phyloP scores from a whole-genome alignment of 2,113 vertebrate species.

The Acanthochromis polyacanthus region DNA sequence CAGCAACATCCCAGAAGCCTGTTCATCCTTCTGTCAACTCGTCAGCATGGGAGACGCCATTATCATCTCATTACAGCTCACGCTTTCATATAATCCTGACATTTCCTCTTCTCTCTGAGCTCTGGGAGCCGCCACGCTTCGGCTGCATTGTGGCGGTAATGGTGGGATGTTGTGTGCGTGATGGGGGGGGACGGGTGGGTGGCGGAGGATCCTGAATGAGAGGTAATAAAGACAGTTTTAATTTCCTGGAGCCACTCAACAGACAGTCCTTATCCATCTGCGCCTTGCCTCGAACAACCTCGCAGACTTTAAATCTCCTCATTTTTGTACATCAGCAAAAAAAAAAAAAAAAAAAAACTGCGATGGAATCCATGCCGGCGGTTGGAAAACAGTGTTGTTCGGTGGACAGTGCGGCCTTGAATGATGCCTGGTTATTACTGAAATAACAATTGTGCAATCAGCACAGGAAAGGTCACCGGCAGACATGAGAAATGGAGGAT shows the following conservation, averaged over 20 bases:
- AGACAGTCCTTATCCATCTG: conserved; percentile 71
- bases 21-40: conserved; percentile 79
- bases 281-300: conserved; percentile 41
- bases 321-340: conserved; percentile 45
- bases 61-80: conserved; percentile 76
- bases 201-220: conserved; percentile 25
- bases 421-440: conserved; percentile 48
- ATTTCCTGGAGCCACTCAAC: conserved; percentile 68
- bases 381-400: conserved; percentile 7
- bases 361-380: conserved; percentile 22
- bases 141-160: conserved; percentile 41
- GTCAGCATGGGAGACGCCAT: conserved; percentile 74
- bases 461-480: conserved; percentile 48
- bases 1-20: conserved; percentile 76
- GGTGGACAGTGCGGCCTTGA: conserved; percentile 11
- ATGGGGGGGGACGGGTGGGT: neutral
- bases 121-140: conserved; percentile 45
- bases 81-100: conserved; percentile 73
- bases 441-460: conserved; percentile 48
- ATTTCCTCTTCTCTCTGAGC: conserved; percentile 59
- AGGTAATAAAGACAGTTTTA: conserved; percentile 72
- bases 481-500: conserved; percentile 36
- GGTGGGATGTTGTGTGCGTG: conserved; percentile 7
- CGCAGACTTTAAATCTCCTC: conserved; percentile 50
- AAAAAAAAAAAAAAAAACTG: conserved; percentile 27